Base-by-base conservation (phyloP, 1,140 invertebrate genomes). In the Drosophila setifemur region DNA sequence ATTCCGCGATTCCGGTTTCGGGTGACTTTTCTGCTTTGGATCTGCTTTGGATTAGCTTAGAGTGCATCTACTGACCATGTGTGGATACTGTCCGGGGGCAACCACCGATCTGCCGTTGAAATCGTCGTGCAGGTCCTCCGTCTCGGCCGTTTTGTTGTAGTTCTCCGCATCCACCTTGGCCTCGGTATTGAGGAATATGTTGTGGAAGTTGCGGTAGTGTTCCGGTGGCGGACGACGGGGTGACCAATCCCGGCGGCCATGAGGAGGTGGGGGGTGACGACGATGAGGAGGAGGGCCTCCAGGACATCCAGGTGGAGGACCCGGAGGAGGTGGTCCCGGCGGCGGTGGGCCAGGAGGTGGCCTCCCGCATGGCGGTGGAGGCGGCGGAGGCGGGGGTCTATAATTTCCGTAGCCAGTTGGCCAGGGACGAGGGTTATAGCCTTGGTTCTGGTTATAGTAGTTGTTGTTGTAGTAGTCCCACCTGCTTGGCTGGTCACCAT, bases 81-180 rank as follows among this genome's bases (percentile, higher is more conserved):
- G 78, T 2, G 78, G 78, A 31, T 83, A 83, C 29, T 83, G 75
- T 33, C 78, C 78, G 14, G 78, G 76, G 8, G 78, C 76, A 9
- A 83, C 78, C 19, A 83, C 61, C 1, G 78, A 83, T 28, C 78
- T 49, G 1, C 78, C 78, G 54, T 83, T 81, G 35, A 83, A 83
- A 19, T 83, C 78, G 40, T 83, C 78, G 25, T 70, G 44, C 25
- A 74, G 39, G 1, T 74, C 77, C 39, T 66, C 75, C 14, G 40
- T 45, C 26, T 73, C 70, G 2, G 58, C 57, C 8, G 57, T 55
- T 12, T 81, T 58, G 18, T 81, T 63, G 39, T 71, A 70, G 16
- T 39, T 50, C 1, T 66, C 29, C 29, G 19, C 40, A 23, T 81
- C 40, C 11, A 61, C 31, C 29, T 57, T 58, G 7, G 47, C 43